Conservation (phyloP, 37 sponge, comb jelly and placozoan genomes). For the Dysidea cf. avara region DNA sequence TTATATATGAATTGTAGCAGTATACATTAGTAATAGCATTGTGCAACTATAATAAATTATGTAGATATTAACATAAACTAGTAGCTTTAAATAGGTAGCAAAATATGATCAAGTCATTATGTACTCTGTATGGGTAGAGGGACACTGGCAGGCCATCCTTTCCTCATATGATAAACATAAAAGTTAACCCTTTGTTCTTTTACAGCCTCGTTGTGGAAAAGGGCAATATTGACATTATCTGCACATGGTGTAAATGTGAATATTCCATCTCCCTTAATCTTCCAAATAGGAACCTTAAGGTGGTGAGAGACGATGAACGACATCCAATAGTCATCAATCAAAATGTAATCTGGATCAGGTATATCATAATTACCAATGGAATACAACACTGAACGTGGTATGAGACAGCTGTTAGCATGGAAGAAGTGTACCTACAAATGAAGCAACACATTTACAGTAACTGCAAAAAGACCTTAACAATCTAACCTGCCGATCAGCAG, state of each 20-base stretch:
- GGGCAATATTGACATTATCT: conserved; percentile 45
- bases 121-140: no score
- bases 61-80: no score
- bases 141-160: conserved; percentile 54
- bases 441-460: background rate
- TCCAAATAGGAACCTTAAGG: conserved; percentile 44
- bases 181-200: conserved; percentile 54
- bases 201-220: conserved; percentile 40
- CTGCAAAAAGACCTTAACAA: background rate
- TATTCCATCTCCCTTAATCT: conserved; percentile 47
- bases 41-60: no score
- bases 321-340: conserved; percentile 74
- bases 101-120: no score
- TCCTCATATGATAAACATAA: conserved; percentile 54
- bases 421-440: conserved; percentile 54
- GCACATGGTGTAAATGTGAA: conserved; percentile 19
- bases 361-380: conserved; percentile 29
- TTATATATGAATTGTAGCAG: no score
- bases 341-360: conserved; percentile 45
- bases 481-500: conserved; percentile 25
- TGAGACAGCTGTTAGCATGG: conserved; percentile 63
- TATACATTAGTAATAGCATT: no score
- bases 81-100: no score
- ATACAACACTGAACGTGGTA: conserved; percentile 32
- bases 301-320: conserved; percentile 69